Percentiles rank a stretch among this genome's conserved stretches.
phyloP scores from a whole-genome alignment of 2,113 vertebrate genomes.

The Lates calcarifer region DNA sequence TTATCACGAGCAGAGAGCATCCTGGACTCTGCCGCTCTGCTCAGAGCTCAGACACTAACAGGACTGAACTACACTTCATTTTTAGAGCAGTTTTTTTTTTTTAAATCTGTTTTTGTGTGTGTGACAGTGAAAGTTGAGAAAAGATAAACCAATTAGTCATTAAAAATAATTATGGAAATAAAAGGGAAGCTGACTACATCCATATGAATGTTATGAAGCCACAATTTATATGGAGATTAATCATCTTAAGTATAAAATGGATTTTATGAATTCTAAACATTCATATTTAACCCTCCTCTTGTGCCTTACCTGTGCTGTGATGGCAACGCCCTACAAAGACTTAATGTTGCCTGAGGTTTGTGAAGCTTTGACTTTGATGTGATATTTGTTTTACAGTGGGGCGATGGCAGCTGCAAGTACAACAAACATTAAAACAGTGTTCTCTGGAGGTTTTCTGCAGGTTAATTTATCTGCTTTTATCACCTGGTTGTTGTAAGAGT shows the following conservation, averaged over 20 bases:
- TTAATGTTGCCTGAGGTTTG: background rate
- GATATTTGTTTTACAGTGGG: background rate
- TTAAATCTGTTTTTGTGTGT: no score
- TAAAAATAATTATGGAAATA: background rate
- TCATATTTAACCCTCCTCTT: background rate
- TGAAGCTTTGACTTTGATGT: background rate
- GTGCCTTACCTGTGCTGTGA: conserved; percentile 37
- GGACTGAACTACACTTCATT: conserved; percentile 28
- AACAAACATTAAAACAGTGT: conserved; percentile 42
- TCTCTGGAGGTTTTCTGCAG: conserved; percentile 43
- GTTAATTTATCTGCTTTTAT: conserved; percentile 7
- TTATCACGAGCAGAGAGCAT: conserved; percentile 7
- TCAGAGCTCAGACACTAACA: conserved; percentile 44
- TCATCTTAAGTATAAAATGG: background rate
- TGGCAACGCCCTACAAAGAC: background rate
- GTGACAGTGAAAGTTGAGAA: conserved; percentile 12
- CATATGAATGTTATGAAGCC: conserved; percentile 16
- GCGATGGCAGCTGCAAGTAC: conserved; percentile 53
- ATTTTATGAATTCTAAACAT: conserved; percentile 12
- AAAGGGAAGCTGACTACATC: conserved; percentile 5
- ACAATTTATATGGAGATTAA: background rate
- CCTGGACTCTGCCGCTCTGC: conserved; percentile 30
- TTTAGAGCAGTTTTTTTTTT: conserved; percentile 40
- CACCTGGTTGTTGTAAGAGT: background rate
- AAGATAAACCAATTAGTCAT: conserved; percentile 27